phyloP scores from a whole-genome alignment of 2,797 vertebrate species.

The Avahi laniger region DNA sequence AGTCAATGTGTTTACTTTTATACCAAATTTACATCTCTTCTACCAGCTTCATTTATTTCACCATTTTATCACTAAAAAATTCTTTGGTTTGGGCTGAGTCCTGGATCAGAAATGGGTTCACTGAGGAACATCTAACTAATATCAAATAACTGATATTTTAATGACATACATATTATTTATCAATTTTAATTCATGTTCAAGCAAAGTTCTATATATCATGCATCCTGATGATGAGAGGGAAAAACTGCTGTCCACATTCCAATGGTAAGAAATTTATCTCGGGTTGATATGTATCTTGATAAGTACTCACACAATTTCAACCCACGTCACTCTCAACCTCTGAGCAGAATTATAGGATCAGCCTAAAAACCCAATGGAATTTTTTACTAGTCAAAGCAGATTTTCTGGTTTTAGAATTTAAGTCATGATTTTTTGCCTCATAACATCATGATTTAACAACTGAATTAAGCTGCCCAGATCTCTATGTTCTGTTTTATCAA shows the following conservation, averaged over 20 bases:
- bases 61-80: neutral
- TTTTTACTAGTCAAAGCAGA: slow-evolving; percentile 36
- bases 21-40: neutral
- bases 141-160: slow-evolving; percentile 14
- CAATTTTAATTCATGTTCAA: slow-evolving; percentile 4
- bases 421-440: neutral
- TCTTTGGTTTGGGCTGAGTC: neutral
- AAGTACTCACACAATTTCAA: neutral
- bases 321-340: neutral
- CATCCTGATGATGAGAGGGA: neutral
- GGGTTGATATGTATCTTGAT: neutral
- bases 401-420: slow-evolving; percentile 24
- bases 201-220: neutral
- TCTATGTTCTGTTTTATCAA: neutral
- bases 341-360: neutral
- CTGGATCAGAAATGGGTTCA: neutral
- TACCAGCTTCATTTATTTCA: neutral
- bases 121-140: neutral
- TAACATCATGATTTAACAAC: slow-evolving; percentile 11
- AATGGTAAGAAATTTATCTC: neutral
- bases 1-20: neutral
- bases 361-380: neutral
- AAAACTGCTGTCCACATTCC: neutral
- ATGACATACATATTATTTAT: neutral
- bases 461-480: neutral